A percentile compares a stretch with the other conserved stretches of the same genome.
These are phyloP conservation scores for Gavialis gangeticus DNA, from an alignment of 2,113 vertebrate species.

Conservation along the genomic window DNA sequence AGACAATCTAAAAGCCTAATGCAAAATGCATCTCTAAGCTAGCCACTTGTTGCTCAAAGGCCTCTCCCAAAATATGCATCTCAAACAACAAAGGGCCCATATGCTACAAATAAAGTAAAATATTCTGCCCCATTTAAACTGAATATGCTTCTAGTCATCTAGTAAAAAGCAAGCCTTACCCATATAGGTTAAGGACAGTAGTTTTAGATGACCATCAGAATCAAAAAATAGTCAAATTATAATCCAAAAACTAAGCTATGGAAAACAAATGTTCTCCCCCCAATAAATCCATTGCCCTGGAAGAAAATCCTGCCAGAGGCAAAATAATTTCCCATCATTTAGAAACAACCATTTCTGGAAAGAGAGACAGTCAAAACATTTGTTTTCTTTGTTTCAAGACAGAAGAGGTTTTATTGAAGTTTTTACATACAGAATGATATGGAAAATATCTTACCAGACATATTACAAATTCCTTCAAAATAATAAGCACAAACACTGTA, in stretches of 20 bases:
- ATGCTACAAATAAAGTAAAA: not conserved
- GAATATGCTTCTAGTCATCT: not conserved
- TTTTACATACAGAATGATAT: not conserved
- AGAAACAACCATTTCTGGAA: not conserved
- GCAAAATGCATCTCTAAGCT: not conserved
- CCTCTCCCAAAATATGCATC: not conserved
- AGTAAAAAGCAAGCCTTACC: not conserved
- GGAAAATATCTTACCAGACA: not conserved
- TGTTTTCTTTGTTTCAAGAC: not conserved
- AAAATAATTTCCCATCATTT: not conserved
- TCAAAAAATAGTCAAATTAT: not conserved
- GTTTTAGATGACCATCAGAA: not conserved
- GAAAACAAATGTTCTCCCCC: not conserved
- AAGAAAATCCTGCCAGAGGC: not conserved
- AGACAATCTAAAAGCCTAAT: too few relatives aligned
- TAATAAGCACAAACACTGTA: not conserved
- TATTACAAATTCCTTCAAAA: not conserved
- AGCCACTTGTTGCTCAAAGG: not conserved
- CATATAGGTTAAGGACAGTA: not conserved
- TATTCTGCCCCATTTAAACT: not conserved
- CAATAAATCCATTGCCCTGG: not conserved
- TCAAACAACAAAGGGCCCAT: not conserved
- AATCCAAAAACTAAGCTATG: not conserved
- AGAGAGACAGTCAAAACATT: not conserved
- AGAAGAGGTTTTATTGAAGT: slow-evolving; percentile 3